Percentiles rank a stretch among this genome's conserved stretches.
Evolutionary conservation across 2,888 invertebrate genomes (phyloP).

Genomic region (Rhyacophila evoluta): DNA sequence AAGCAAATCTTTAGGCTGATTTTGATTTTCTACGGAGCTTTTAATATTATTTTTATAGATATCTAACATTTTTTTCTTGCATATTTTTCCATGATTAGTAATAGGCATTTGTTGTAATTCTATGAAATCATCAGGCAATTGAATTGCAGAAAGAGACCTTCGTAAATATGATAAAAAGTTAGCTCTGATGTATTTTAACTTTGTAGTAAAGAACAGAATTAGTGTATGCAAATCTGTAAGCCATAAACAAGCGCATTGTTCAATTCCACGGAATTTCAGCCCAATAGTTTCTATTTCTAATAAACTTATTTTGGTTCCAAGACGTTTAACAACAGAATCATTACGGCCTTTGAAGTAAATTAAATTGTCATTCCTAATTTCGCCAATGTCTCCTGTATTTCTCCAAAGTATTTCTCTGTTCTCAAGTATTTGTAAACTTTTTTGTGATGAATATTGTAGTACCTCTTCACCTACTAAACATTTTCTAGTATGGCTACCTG

Average conservation of each 20-base stretch:
- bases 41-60: constrained; percentile 58
- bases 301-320: constrained; percentile 78
- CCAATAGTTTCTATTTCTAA: constrained; percentile 68
- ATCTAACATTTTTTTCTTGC: constrained; percentile 60
- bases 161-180: constrained; percentile 63
- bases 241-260: constrained; percentile 71
- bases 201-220: constrained; percentile 67
- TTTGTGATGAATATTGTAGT: neutral
- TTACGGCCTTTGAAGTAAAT: constrained; percentile 76
- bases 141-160: constrained; percentile 65
- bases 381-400: constrained; percentile 81
- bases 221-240: constrained; percentile 65
- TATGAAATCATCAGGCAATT: constrained; percentile 76
- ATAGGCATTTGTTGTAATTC: constrained; percentile 72
- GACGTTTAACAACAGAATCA: constrained; percentile 81
- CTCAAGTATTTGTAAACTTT: neutral
- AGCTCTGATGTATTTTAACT: constrained; percentile 60
- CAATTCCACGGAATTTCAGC: constrained; percentile 65
- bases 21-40: constrained; percentile 58
- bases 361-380: constrained; percentile 65
- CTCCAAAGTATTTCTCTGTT: constrained; percentile 57
- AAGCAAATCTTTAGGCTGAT: neutral
- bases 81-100: constrained; percentile 79
- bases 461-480: constrained; percentile 65
- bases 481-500: constrained; percentile 65